Percentiles rank a stretch among this genome's conserved stretches.
Evolutionary conservation across 2,113 vertebrate genomes (phyloP).

Genomic region (Pantherophis guttatus): DNA sequence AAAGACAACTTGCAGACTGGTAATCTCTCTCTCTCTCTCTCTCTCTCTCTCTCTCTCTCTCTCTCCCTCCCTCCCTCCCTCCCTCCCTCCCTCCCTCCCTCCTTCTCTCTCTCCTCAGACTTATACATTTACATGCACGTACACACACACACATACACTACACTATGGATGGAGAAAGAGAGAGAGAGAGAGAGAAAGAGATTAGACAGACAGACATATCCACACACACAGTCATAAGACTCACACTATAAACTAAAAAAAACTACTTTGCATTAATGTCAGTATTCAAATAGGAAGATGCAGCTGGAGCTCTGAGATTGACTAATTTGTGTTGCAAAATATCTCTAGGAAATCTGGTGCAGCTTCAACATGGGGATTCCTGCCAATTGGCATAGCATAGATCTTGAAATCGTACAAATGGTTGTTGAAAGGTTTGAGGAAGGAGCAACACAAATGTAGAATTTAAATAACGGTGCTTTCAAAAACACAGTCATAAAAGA

Average conservation of each 20-base stretch:
- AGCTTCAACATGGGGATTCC: slow-evolving; percentile 6
- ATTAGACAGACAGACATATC: neutral
- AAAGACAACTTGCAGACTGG: neutral
- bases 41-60: too few relatives aligned
- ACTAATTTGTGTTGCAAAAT: slow-evolving; percentile 26
- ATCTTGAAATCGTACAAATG: slow-evolving; percentile 18
- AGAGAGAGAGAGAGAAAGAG: neutral
- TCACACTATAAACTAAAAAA: neutral
- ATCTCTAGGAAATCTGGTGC: slow-evolving; percentile 19
- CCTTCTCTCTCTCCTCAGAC: too few relatives aligned
- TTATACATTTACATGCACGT: neutral
- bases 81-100: too few relatives aligned
- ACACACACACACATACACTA: neutral
- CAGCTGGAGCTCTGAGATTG: neutral
- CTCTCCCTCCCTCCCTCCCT: neutral
- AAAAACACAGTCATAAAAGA: slow-evolving; percentile 16
- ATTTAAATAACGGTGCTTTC: slow-evolving; percentile 10
- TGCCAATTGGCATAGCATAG: slow-evolving; percentile 33
- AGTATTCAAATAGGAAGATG: neutral
- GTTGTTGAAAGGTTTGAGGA: slow-evolving; percentile 13
- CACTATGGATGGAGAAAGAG: neutral
- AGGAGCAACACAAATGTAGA: neutral
- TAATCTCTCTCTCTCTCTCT: neutral
- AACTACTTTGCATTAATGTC: neutral
- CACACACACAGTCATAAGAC: neutral